A percentile compares a stretch with the other conserved stretches of the same genome.
These are phyloP conservation scores for Ptychadena robeensis DNA, from an alignment of 2,797 vertebrate species.

Conservation along the genomic window DNA sequence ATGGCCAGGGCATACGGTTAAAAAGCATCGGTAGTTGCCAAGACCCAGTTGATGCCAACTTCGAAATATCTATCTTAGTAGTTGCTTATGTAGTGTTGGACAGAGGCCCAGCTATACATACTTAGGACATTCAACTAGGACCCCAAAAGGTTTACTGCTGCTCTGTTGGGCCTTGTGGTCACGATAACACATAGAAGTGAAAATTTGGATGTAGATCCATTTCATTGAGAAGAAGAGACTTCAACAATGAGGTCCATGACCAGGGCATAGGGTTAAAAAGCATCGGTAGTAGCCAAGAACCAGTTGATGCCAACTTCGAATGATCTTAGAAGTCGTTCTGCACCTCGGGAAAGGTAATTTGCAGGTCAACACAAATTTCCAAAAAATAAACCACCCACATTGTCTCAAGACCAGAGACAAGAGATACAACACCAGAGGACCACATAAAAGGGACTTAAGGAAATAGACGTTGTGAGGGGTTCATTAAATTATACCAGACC, in stretches of 20 bases:
- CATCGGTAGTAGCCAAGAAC: neutral
- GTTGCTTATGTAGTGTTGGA: too few relatives aligned
- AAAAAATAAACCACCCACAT: neutral
- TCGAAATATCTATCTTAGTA: too few relatives aligned
- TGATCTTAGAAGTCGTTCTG: too few relatives aligned
- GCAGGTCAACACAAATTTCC: too few relatives aligned
- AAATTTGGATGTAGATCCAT: neutral
- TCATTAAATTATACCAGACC: too few relatives aligned
- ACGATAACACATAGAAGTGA: neutral
- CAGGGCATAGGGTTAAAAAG: neutral
- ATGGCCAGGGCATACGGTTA: too few relatives aligned
- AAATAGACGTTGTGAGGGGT: neutral
- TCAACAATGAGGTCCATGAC: too few relatives aligned
- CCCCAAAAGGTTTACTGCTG: neutral
- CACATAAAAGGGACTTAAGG: neutral
- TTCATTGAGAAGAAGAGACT: neutral
- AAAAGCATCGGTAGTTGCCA: too few relatives aligned
- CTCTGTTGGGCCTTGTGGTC: neutral
- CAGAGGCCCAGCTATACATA: neutral
- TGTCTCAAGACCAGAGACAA: neutral
- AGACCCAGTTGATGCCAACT: too few relatives aligned
- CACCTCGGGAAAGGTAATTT: too few relatives aligned
- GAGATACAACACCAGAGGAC: neutral
- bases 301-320: neutral
- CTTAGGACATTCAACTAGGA: neutral